A percentile compares a stretch with the other conserved stretches of the same genome.
These are phyloP conservation scores for Globodera ellingtonae DNA, from an alignment of 1,140 invertebrate species.

Conservation along the genomic window DNA sequence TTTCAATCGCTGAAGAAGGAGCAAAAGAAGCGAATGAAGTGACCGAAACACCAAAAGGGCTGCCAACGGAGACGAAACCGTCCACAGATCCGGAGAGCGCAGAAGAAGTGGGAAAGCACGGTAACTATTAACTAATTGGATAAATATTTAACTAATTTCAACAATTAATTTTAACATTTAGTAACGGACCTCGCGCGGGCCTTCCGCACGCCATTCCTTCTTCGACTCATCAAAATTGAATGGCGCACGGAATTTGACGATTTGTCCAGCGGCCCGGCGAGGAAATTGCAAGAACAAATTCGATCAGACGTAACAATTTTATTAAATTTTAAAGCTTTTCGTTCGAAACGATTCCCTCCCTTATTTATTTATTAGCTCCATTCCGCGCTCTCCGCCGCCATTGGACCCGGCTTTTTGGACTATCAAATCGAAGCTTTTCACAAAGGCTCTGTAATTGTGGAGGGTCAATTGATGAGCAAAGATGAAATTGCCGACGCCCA, in stretches of 20 bases:
- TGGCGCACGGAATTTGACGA: constrained; percentile 22
- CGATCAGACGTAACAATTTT: not conserved
- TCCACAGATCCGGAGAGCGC: not conserved
- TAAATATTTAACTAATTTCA: too few species aligned
- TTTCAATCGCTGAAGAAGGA: not conserved
- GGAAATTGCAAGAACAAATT: constrained; percentile 21
- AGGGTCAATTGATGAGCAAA: constrained; percentile 12
- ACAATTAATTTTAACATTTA: not conserved
- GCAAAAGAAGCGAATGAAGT: not conserved
- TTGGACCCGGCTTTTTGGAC: constrained; percentile 8
- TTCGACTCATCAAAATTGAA: constrained; percentile 20
- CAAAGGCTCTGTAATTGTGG: constrained; percentile 12
- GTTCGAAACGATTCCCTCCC: too few species aligned
- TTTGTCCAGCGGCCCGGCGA: constrained; percentile 16
- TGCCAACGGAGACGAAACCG: not conserved
- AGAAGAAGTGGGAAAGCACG: not conserved
- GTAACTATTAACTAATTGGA: too few species aligned
- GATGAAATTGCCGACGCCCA: constrained; percentile 14
- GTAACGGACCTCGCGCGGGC: not conserved
- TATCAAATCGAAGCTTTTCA: not conserved
- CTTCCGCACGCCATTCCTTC: constrained; percentile 18
- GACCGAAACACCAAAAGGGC: not conserved
- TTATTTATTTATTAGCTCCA: not conserved
- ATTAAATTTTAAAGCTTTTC: not conserved
- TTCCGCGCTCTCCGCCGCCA: not conserved